These are phyloP conservation scores for Drosophila mimetica DNA, from an alignment of 2,888 invertebrate species.

Conservation along the genomic window DNA sequence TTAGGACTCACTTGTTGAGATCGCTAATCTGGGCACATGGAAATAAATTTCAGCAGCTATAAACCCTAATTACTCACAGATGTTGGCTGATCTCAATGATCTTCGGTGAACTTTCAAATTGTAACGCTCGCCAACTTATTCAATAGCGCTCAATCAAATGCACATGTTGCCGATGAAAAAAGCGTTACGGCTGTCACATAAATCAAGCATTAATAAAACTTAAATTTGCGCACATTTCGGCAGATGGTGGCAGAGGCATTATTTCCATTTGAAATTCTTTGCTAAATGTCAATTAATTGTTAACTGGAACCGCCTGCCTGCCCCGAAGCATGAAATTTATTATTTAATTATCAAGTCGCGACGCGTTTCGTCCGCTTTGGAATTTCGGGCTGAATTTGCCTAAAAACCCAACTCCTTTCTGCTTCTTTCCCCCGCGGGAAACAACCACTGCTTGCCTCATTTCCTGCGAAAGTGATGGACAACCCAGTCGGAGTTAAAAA, in stretches of 20 bases:
- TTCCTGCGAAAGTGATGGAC: constrained; percentile 74
- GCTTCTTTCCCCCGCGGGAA: constrained; percentile 17
- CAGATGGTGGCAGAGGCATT: neutral
- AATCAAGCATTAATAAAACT: constrained; percentile 74
- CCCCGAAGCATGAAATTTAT: constrained; percentile 29
- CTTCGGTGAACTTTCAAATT: constrained; percentile 56
- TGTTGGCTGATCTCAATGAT: constrained; percentile 30
- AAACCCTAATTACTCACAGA: constrained; percentile 55
- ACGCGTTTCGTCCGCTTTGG: constrained; percentile 54
- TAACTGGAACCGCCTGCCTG: constrained; percentile 54
- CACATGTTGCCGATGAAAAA: constrained; percentile 55
- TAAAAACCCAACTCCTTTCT: constrained; percentile 17
- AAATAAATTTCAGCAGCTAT: constrained; percentile 3
- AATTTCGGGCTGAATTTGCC: constrained; percentile 47
- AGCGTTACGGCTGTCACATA: constrained; percentile 53
- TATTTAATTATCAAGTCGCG: constrained; percentile 75
- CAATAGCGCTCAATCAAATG: constrained; percentile 35
- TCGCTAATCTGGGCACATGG: constrained; percentile 8
- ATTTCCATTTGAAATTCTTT: constrained; percentile 57
- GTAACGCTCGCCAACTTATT: constrained; percentile 57
- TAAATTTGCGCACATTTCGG: constrained; percentile 57
- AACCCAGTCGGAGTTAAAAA: constrained; percentile 27
- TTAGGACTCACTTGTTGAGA: neutral
- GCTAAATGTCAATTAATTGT: constrained; percentile 78
- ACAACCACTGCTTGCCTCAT: constrained; percentile 59